Evolutionary conservation across 2,797 vertebrate species (phyloP).

Genomic region (Xenentodon cancila): DNA sequence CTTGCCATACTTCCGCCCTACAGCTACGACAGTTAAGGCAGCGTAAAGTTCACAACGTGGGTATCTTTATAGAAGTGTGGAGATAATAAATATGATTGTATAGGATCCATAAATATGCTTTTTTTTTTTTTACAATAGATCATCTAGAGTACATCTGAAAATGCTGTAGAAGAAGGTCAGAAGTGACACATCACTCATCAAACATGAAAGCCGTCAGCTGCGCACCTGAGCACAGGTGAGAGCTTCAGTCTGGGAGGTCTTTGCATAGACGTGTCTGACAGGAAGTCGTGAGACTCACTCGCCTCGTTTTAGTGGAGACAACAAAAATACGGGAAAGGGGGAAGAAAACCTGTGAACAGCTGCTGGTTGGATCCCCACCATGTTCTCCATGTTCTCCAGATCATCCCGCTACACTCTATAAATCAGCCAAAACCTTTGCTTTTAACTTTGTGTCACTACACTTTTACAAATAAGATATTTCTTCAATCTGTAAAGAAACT

Average conservation of each 20-base stretch:
- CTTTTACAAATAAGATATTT: no score
- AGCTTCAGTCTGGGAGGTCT: conserved; percentile 65
- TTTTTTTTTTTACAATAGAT: conserved; percentile 69
- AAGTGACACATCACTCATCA: conserved; percentile 30
- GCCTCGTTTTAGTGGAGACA: conserved; percentile 43
- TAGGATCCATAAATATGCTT: conserved; percentile 68
- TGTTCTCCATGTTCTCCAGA: no score
- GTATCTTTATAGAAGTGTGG: conserved; percentile 61
- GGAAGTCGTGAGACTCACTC: conserved; percentile 40
- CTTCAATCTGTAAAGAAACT: no score
- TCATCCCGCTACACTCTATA: conserved; percentile 11
- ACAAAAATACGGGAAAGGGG: conserved; percentile 30
- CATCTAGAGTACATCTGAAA: conserved; percentile 66
- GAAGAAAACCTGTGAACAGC: conserved; percentile 55
- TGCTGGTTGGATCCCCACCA: conserved; percentile 62
- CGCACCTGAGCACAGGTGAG: conserved; percentile 52
- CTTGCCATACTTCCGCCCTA: conserved; percentile 42
- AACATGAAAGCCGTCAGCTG: conserved; percentile 47
- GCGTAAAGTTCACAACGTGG: conserved; percentile 48
- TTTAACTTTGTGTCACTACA: no score
- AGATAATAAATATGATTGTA: conserved; percentile 81
- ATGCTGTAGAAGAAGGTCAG: conserved; percentile 47
- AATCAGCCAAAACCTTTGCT: no score
- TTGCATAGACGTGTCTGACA: conserved; percentile 79
- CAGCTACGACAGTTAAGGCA: conserved; percentile 75